These are phyloP conservation scores for Tapirus terrestris DNA, from an alignment of 2,113 vertebrate genomes.

Conservation along the genomic window DNA sequence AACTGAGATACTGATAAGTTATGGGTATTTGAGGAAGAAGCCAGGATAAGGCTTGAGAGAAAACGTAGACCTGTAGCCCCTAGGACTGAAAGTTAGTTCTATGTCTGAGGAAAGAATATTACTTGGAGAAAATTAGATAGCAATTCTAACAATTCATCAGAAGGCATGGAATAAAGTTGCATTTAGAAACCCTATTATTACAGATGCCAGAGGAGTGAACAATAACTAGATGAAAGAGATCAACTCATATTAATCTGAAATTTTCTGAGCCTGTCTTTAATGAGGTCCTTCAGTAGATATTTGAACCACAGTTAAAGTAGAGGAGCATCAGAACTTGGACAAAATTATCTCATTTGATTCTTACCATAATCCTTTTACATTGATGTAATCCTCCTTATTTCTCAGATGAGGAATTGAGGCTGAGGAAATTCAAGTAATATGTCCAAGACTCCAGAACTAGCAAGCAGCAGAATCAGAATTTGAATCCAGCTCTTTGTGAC, in stretches of 20 bases:
- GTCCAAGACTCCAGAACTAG: not conserved
- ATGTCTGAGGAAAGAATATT: not conserved
- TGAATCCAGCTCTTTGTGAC: not conserved
- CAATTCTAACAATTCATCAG: not conserved
- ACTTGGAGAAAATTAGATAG: not conserved
- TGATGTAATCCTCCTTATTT: not conserved
- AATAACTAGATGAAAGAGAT: not conserved
- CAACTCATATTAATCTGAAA: not conserved
- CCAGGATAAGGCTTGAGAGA: not conserved
- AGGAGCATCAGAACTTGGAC: not conserved
- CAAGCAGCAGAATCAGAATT: not conserved
- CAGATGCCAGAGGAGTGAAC: not conserved
- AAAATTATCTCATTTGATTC: not conserved
- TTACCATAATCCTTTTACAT: not conserved
- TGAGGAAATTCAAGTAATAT: not conserved
- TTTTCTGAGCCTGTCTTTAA: not conserved
- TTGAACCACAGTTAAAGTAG: not conserved
- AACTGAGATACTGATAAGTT: not conserved
- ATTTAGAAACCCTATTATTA: not conserved
- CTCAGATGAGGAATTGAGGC: not conserved
- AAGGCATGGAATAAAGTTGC: not conserved
- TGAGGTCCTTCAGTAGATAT: not conserved
- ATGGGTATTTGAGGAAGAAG: not conserved
- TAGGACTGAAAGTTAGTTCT: not conserved
- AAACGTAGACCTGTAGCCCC: not conserved